phyloP scores from a whole-genome alignment of 2,888 invertebrate species.

The Slavum lentiscoides region DNA sequence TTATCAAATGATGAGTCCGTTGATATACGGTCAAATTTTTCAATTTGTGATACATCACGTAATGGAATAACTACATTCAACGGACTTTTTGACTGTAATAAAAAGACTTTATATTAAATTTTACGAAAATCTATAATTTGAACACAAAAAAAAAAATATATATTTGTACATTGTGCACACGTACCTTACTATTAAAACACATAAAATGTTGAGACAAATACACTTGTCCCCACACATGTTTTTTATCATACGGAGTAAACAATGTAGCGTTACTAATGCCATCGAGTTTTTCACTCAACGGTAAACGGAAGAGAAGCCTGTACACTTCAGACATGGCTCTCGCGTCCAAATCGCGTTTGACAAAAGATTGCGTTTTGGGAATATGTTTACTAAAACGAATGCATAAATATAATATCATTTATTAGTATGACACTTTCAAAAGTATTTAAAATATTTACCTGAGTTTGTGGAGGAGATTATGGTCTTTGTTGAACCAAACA shows the following conservation, averaged over 20 bases:
- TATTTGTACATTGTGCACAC: constrained; percentile 57
- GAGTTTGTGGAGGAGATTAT: constrained; percentile 78
- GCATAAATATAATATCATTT: background rate
- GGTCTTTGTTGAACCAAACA: constrained; percentile 61
- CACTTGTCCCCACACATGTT: constrained; percentile 82
- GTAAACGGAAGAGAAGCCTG: constrained; percentile 80
- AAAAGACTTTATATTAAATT: constrained; percentile 40
- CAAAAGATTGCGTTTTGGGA: constrained; percentile 85
- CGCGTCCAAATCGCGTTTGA: constrained; percentile 94
- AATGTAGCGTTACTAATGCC: constrained; percentile 89
- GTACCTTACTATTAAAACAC: constrained; percentile 93
- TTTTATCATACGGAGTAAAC: constrained; percentile 94
- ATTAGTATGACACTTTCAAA: background rate
- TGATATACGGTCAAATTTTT: constrained; percentile 73
- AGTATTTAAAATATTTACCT: constrained; percentile 63
- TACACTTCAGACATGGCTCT: constrained; percentile 91
- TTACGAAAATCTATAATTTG: background rate
- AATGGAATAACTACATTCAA: constrained; percentile 89
- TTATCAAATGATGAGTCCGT: constrained; percentile 67
- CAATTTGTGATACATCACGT: constrained; percentile 77
- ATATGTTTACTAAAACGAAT: constrained; percentile 64
- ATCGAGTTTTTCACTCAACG: constrained; percentile 88
- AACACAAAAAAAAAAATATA: constrained; percentile 12
- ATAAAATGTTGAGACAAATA: constrained; percentile 93
- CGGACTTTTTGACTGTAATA: constrained; percentile 71